phyloP scores from a whole-genome alignment of 2,113 vertebrate species.

The Antechinus flavipes region DNA sequence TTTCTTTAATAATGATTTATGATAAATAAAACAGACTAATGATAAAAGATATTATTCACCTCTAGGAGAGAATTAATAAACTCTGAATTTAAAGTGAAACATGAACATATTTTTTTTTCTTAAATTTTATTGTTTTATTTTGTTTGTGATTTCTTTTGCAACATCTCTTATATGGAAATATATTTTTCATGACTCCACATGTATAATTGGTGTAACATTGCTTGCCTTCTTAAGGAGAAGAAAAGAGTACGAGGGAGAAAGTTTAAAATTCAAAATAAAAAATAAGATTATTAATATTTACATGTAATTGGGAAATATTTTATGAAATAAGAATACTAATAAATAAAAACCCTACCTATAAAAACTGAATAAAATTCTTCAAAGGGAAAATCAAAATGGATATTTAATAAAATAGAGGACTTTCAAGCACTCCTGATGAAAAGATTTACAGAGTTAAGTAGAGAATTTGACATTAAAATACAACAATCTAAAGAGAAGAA shows the following conservation, averaged over 20 bases:
- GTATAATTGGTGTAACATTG: background rate
- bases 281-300: background rate
- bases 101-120: background rate
- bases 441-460: too few relatives aligned
- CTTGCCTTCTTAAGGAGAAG: background rate
- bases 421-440: too few relatives aligned
- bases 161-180: background rate
- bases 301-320: too few relatives aligned
- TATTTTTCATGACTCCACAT: background rate
- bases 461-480: too few relatives aligned
- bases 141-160: too few relatives aligned
- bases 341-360: background rate
- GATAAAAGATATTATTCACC: background rate
- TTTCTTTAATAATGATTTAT: background rate
- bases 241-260: background rate
- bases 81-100: background rate
- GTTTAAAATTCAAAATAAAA: background rate
- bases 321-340: too few relatives aligned
- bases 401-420: too few relatives aligned
- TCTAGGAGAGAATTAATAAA: background rate
- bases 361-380: too few relatives aligned
- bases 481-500: too few relatives aligned
- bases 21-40: background rate
- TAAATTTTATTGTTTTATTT: background rate
- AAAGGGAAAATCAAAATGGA: too few relatives aligned